phyloP scores from a whole-genome alignment of 2,113 vertebrate genomes.

The Poeciliopsis retropinna region DNA sequence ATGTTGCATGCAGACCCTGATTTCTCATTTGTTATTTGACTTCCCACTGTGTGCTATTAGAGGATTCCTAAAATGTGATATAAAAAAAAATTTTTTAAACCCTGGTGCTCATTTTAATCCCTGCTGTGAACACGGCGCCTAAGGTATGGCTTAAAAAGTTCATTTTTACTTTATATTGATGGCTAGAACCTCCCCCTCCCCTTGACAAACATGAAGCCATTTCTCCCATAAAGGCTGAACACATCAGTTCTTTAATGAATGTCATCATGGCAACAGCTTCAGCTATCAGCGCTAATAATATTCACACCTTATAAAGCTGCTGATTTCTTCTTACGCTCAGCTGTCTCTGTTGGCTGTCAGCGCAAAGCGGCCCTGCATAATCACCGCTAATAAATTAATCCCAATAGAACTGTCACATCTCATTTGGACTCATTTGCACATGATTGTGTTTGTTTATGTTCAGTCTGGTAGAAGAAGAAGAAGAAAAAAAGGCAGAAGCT shows the following conservation, averaged over 20 bases:
- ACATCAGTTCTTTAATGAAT: slow-evolving; percentile 63
- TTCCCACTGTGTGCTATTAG: slow-evolving; percentile 23
- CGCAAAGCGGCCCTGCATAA: slow-evolving; percentile 65
- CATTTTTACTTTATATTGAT: slow-evolving; percentile 38
- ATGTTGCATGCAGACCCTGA: neutral
- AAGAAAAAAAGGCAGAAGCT: slow-evolving; percentile 44
- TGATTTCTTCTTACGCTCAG: slow-evolving; percentile 74
- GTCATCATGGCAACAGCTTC: slow-evolving; percentile 68
- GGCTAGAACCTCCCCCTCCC: slow-evolving; percentile 20
- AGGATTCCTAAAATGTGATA: slow-evolving; percentile 22
- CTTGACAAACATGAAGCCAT: slow-evolving; percentile 28
- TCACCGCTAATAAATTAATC: slow-evolving; percentile 80
- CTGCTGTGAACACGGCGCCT: slow-evolving; percentile 22
- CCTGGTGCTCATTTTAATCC: slow-evolving; percentile 38
- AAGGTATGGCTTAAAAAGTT: slow-evolving; percentile 26
- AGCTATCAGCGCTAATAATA: slow-evolving; percentile 76
- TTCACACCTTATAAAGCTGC: slow-evolving; percentile 72
- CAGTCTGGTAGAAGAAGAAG: slow-evolving; percentile 45
- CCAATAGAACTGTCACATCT: slow-evolving; percentile 79
- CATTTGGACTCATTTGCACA: slow-evolving; percentile 78
- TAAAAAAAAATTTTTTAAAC: slow-evolving; percentile 54
- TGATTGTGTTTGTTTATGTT: slow-evolving; percentile 81
- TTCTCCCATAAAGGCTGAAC: slow-evolving; percentile 47
- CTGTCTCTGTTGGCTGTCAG: slow-evolving; percentile 60
- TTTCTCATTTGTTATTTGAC: slow-evolving; percentile 6